These are phyloP conservation scores for Cylloceria caligata DNA, from an alignment of 2,888 invertebrate genomes.

Conservation along the genomic window DNA sequence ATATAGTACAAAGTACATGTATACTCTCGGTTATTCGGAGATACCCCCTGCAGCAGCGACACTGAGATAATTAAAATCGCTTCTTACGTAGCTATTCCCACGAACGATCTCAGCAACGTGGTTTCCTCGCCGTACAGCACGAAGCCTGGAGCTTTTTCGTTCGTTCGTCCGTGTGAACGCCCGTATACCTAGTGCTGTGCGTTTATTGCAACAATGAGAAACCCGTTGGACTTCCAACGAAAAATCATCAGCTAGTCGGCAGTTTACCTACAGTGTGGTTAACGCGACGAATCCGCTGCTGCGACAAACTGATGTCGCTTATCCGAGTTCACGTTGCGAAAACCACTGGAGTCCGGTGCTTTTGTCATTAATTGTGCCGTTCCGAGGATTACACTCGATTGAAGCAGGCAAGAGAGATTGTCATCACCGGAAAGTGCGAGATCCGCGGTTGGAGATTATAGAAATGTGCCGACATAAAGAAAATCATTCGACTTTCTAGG, in stretches of 20 bases:
- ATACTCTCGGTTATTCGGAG: neutral
- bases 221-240: slow-evolving; percentile 6
- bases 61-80: slow-evolving; percentile 25
- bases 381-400: slow-evolving; percentile 24
- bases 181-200: neutral
- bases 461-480: neutral
- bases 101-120: neutral
- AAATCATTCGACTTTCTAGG: neutral
- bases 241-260: neutral
- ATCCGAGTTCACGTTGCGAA: slow-evolving; percentile 11
- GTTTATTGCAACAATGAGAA: slow-evolving; percentile 30
- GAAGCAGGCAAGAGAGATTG: neutral
- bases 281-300: neutral
- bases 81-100: slow-evolving; percentile 14
- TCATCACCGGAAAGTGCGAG: slow-evolving; percentile 12
- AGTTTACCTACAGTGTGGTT: neutral
- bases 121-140: neutral
- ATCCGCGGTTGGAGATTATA: neutral
- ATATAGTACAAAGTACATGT: neutral
- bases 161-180: slow-evolving; percentile 34
- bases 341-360: slow-evolving; percentile 20
- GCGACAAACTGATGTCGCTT: slow-evolving; percentile 23
- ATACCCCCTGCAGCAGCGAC: slow-evolving; percentile 1
- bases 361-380: slow-evolving; percentile 27
- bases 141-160: slow-evolving; percentile 6